A percentile compares a stretch with the other conserved stretches of the same genome.
These are phyloP conservation scores for Phalera bucephala DNA, from an alignment of 2,888 invertebrate genomes.

Conservation along the genomic window DNA sequence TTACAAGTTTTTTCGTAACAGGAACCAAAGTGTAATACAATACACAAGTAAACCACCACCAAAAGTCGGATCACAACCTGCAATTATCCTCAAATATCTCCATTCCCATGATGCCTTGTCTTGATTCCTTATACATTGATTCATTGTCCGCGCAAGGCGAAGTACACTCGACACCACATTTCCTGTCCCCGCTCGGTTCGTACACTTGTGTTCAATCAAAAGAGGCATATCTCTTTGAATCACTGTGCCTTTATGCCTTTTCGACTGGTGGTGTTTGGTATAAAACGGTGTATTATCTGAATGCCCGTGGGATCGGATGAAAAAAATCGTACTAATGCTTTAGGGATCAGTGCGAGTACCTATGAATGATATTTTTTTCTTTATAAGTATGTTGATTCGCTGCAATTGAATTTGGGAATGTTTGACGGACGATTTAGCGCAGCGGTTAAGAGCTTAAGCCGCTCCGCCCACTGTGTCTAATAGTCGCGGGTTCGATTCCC, in stretches of 20 bases:
- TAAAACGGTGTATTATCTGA: conserved; percentile 66
- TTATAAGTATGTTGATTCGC: no score
- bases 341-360: not conserved
- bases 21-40: no score
- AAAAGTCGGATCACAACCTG: conserved; percentile 16
- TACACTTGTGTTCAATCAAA: conserved; percentile 54
- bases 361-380: no score
- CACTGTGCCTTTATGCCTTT: conserved; percentile 76
- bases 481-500: no score
- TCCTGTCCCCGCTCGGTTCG: conserved; percentile 73
- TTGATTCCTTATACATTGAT: conserved; percentile 14
- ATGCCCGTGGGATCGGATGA: conserved; percentile 59
- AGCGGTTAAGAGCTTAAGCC: no score
- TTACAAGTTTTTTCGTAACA: no score
- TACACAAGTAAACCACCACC: no score
- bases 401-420: no score
- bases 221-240: conserved; percentile 35
- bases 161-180: conserved; percentile 74
- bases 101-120: conserved; percentile 31
- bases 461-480: no score
- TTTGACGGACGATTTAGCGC: no score
- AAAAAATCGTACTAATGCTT: conserved; percentile 3
- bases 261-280: conserved; percentile 70
- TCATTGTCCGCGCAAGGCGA: conserved; percentile 22
- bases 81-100: no score